Percentiles rank a stretch among this genome's conserved stretches.
phyloP scores from a whole-genome alignment of 2,113 vertebrate genomes.

The Laterallus jamaicensis region DNA sequence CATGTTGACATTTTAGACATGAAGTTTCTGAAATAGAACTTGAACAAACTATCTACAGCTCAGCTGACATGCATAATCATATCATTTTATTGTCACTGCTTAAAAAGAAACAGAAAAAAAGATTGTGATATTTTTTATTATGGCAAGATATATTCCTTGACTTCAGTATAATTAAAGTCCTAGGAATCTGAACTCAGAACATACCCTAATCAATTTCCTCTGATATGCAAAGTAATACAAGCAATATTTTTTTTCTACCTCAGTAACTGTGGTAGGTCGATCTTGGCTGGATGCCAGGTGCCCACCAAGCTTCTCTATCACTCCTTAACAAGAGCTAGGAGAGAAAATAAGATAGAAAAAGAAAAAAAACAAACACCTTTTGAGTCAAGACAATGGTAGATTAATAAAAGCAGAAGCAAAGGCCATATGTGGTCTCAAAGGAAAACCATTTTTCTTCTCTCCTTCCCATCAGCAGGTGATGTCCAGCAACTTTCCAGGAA shows the following conservation, averaged over 20 bases:
- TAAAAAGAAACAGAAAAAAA: neutral
- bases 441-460: neutral
- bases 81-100: neutral
- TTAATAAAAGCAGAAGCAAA: neutral
- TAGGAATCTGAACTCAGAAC: neutral
- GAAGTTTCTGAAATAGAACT: neutral
- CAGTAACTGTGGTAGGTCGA: neutral
- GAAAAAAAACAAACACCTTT: neutral
- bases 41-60: neutral
- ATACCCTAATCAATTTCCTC: neutral
- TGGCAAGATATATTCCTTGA: neutral
- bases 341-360: neutral
- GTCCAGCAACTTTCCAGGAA: neutral
- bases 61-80: neutral
- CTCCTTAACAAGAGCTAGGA: rapidly evolving
- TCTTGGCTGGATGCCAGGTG: neutral
- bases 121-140: neutral
- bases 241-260: neutral
- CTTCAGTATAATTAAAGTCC: neutral
- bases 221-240: neutral
- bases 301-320: neutral
- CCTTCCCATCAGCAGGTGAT: neutral
- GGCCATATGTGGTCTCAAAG: rapidly evolving
- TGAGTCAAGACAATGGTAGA: neutral
- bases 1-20: neutral